Evolutionary conservation across 2,113 vertebrate genomes (phyloP).

Genomic region (Prunella fulvescens): DNA sequence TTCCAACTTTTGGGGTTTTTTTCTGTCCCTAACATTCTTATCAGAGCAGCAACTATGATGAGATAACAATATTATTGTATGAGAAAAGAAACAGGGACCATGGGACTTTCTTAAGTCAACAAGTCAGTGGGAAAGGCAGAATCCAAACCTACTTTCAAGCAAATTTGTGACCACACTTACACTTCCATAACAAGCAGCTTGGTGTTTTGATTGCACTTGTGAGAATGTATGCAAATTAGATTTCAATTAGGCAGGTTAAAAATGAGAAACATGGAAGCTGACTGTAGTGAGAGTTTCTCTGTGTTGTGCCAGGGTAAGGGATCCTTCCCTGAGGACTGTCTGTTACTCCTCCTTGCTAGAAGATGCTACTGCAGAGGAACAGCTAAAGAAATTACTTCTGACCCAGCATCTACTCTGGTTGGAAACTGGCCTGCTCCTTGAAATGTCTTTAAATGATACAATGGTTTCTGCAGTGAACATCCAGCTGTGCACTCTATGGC

Average conservation of each 20-base stretch:
- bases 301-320: background rate
- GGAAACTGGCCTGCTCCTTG: rapidly evolving
- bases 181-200: background rate
- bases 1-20: background rate
- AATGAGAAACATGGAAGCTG: background rate
- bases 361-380: background rate
- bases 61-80: background rate
- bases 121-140: background rate
- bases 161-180: background rate
- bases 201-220: background rate
- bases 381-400: background rate
- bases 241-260: background rate
- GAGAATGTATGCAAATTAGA: background rate
- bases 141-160: background rate
- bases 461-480: background rate
- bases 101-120: background rate
- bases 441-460: background rate
- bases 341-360: background rate
- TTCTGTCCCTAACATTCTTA: background rate
- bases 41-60: background rate
- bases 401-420: too few relatives aligned
- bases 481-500: background rate
- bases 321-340: background rate
- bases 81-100: background rate
- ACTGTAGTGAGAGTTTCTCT: background rate